Conservation (phyloP, 2,797 vertebrate species). For the Mionectes olivaceus region DNA sequence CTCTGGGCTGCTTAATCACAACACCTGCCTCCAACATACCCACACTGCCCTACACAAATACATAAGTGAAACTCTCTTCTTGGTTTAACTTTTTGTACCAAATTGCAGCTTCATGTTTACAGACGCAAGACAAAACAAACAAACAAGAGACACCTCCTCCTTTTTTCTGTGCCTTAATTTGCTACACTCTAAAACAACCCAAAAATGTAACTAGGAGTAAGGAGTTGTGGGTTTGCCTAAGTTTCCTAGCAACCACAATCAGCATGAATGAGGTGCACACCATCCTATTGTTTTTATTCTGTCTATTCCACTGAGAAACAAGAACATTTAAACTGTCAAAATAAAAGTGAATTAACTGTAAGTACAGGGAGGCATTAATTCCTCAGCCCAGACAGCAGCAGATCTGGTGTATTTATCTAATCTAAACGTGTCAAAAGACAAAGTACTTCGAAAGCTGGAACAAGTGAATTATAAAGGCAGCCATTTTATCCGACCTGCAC, state of each 20-base stretch:
- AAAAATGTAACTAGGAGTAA: neutral
- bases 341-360: neutral
- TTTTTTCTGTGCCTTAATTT: neutral
- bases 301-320: neutral
- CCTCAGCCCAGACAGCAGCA: neutral
- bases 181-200: neutral
- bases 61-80: neutral
- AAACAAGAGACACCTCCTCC: neutral
- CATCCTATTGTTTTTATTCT: neutral
- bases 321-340: neutral
- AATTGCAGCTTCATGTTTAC: neutral
- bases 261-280: neutral
- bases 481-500: neutral
- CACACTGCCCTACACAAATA: neutral
- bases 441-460: neutral
- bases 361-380: neutral
- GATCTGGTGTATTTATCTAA: neutral
- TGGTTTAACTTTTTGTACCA: neutral
- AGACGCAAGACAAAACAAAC: neutral
- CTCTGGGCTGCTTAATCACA: neutral
- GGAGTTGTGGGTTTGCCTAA: neutral
- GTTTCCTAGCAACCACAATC: neutral
- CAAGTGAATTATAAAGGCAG: neutral
- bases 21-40: neutral
- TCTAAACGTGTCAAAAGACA: neutral